phyloP scores from a whole-genome alignment of 2,888 invertebrate genomes.

The Tigriopus californicus region DNA sequence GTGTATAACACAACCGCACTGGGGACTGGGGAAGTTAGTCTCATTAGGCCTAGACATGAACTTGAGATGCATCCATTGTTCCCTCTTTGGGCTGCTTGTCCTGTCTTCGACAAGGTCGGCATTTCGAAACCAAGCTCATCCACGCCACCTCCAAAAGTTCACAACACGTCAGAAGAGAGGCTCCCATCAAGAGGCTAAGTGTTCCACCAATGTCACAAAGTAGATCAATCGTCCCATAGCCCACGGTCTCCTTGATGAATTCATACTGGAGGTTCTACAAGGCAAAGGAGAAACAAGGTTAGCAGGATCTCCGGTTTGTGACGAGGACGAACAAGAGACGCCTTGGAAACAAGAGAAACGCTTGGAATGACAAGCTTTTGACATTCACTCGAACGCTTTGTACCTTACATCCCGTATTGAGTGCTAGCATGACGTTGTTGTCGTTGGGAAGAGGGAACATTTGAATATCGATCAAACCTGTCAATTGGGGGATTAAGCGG shows the following conservation, averaged over 20 bases:
- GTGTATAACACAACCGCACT: too few species aligned
- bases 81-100: too few species aligned
- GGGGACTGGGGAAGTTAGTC: too few species aligned
- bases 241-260: not conserved
- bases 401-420: too few species aligned
- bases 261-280: slow-evolving; percentile 1
- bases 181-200: slow-evolving; percentile 9
- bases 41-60: too few species aligned
- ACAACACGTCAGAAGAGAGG: slow-evolving; percentile 3
- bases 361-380: not conserved
- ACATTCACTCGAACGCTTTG: too few species aligned
- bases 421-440: too few species aligned
- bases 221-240: slow-evolving; percentile 8
- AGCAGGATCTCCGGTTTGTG: not conserved
- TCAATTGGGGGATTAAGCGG: too few species aligned
- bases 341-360: not conserved
- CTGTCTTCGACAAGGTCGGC: not conserved
- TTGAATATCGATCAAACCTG: too few species aligned
- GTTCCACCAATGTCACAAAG: slow-evolving; percentile 11
- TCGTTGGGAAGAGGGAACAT: too few species aligned
- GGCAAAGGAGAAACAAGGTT: not conserved
- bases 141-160: slow-evolving; percentile 12
- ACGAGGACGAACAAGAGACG: not conserved
- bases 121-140: not conserved
- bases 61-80: too few species aligned